phyloP scores from a whole-genome alignment of 2,113 vertebrate genomes.

The Anoura caudifer region DNA sequence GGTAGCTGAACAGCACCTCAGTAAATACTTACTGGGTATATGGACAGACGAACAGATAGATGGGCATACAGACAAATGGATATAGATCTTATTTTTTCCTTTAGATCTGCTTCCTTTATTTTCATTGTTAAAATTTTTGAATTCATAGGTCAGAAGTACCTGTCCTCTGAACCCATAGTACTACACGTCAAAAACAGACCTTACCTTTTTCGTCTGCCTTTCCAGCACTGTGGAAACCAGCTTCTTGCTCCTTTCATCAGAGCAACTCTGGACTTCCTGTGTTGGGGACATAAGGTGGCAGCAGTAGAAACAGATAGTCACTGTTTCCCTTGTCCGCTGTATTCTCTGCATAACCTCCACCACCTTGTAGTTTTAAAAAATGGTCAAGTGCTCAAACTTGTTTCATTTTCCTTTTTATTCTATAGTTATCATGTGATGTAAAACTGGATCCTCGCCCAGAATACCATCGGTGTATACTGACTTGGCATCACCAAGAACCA shows the following conservation, averaged over 20 bases:
- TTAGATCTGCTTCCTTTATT: background rate
- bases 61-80: background rate
- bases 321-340: background rate
- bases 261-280: background rate
- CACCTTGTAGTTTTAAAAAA: constrained; percentile 16
- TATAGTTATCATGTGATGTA: constrained; percentile 98
- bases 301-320: background rate
- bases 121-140: background rate
- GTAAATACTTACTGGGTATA: background rate
- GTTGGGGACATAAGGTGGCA: background rate
- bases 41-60: background rate
- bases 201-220: background rate
- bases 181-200: background rate
- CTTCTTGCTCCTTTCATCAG: background rate
- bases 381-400: background rate
- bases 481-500: constrained; percentile 99
- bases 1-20: background rate
- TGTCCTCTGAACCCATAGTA: background rate
- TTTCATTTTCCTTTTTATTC: constrained; percentile 55
- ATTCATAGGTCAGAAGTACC: background rate
- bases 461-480: constrained; percentile 99
- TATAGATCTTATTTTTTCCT: background rate
- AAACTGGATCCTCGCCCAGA: constrained; percentile 98
- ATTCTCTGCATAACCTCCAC: background rate
- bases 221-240: background rate